A percentile compares a stretch with the other conserved stretches of the same genome.
phyloP scores from a whole-genome alignment of 2,113 vertebrate species.

The Gymnobelideus leadbeateri region DNA sequence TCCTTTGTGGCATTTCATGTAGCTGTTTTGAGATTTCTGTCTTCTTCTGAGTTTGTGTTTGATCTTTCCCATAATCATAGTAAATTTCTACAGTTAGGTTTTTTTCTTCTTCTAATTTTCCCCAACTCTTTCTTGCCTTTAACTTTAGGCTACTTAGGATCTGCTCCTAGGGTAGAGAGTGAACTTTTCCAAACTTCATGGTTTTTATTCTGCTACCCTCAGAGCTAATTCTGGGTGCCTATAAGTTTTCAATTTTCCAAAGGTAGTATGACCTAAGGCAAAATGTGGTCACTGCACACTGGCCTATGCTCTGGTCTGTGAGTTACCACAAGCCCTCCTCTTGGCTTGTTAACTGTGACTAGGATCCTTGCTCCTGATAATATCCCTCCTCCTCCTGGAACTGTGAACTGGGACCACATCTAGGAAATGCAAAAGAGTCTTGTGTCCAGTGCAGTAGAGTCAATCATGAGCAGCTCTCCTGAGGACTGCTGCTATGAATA shows the following conservation, averaged over 20 bases:
- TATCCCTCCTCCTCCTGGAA: neutral
- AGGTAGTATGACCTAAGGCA: neutral
- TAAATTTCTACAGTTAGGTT: neutral
- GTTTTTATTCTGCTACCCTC: neutral
- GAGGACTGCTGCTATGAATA: no score
- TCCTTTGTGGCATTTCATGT: neutral
- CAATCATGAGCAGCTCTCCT: no score
- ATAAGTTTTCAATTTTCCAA: neutral
- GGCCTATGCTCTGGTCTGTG: neutral
- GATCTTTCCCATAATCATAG: neutral
- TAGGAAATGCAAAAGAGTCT: no score
- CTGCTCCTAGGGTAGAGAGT: neutral
- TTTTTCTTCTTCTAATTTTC: neutral
- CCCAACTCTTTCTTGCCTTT: neutral
- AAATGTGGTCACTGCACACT: neutral
- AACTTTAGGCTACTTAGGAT: neutral
- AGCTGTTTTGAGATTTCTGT: neutral
- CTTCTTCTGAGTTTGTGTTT: neutral
- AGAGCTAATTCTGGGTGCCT: neutral
- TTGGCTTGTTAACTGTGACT: neutral
- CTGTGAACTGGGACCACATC: neutral
- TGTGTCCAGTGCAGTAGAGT: no score
- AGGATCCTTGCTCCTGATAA: neutral
- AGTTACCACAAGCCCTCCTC: neutral
- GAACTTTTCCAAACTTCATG: neutral